A percentile compares a stretch with the other conserved stretches of the same genome.
phyloP scores from a whole-genome alignment of 2,888 invertebrate species.

The Clitarchus hookeri region DNA sequence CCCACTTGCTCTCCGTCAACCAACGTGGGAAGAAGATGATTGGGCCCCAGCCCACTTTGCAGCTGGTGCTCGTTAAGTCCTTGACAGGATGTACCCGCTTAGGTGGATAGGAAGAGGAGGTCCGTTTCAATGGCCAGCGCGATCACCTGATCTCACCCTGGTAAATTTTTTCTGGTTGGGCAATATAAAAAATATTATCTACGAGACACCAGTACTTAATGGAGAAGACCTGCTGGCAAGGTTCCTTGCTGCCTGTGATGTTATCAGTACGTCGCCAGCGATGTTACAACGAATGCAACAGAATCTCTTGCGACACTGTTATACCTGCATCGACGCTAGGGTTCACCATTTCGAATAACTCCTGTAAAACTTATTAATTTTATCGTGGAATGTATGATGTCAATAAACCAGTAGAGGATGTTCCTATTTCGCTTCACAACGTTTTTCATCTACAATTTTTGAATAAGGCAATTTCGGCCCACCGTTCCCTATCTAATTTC shows the following conservation, averaged over 20 bases:
- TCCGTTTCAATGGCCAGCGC: neutral
- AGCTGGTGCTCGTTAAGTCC: neutral
- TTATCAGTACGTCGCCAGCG: neutral
- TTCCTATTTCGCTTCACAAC: neutral
- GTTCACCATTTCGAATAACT: neutral
- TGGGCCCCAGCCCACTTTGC: constrained; percentile 21
- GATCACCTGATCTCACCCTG: neutral
- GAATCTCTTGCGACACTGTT: neutral
- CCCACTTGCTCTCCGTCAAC: constrained; percentile 12
- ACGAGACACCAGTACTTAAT: neutral
- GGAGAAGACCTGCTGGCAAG: neutral
- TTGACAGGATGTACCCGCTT: neutral
- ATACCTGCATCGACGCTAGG: neutral
- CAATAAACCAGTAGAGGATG: neutral
- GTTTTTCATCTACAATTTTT: neutral
- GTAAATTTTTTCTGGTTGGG: neutral
- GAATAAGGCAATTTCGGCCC: neutral
- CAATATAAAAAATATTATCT: no score
- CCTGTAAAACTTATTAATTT: neutral
- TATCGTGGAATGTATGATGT: neutral
- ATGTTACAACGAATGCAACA: neutral
- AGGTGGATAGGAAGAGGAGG: neutral
- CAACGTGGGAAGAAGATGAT: no score
- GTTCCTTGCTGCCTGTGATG: neutral
- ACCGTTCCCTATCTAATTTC: neutral